Conservation (phyloP, 2,113 vertebrate species). For the Tychaedon coryphoeus region DNA sequence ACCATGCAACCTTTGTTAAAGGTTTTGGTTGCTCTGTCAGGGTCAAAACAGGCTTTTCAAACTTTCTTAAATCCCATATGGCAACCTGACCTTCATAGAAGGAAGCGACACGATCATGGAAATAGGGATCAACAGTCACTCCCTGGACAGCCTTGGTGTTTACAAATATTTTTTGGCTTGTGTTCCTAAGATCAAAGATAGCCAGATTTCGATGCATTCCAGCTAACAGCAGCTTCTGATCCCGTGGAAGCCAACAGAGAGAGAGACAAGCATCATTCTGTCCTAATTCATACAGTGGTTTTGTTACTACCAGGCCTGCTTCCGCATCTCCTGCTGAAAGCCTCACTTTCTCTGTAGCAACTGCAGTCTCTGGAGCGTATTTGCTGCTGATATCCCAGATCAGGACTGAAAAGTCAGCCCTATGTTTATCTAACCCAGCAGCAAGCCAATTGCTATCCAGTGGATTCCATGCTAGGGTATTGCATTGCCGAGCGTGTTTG, state of each 20-base stretch:
- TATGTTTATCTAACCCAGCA: constrained; percentile 93
- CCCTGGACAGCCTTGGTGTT: constrained; percentile 99
- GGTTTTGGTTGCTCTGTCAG: constrained; percentile 95
- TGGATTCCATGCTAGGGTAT: constrained; percentile 95
- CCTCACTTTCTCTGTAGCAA: constrained; percentile 87
- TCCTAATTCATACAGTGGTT: constrained; percentile 92
- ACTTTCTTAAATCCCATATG: constrained; percentile 98
- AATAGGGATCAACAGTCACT: constrained; percentile 93
- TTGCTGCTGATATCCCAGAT: constrained; percentile 98
- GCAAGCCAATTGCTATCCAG: constrained; percentile 93
- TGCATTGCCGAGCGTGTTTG: constrained; percentile 96
- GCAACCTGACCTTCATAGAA: constrained; percentile 98
- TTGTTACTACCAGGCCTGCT: constrained; percentile 87
- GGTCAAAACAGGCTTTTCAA: constrained; percentile 96
- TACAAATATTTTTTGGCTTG: constrained; percentile 97
- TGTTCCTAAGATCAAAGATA: constrained; percentile 96
- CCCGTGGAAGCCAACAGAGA: constrained; percentile 96
- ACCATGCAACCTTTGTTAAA: constrained; percentile 96
- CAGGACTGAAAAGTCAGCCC: constrained; percentile 94
- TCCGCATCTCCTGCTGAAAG: constrained; percentile 86
- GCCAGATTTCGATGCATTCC: constrained; percentile 97
- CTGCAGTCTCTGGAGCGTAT: constrained; percentile 83
- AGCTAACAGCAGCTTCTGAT: constrained; percentile 93
- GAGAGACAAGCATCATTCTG: constrained; percentile 97
- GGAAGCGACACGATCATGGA: constrained; percentile 93